Conservation (phyloP, 2,888 invertebrate genomes). For the Nephrotoma flavescens region DNA sequence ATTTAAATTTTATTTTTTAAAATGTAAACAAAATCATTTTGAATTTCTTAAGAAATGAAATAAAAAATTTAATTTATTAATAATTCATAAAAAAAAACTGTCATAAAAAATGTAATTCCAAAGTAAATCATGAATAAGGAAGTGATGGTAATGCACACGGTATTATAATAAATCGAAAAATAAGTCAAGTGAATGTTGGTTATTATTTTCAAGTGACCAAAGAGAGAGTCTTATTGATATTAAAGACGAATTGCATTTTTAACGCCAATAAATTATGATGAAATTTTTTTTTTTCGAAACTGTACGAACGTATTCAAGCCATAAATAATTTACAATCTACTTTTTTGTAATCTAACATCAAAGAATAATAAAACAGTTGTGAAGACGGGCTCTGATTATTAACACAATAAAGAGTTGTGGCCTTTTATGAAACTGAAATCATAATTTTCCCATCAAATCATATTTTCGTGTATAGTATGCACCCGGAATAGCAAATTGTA, state of each 20-base stretch:
- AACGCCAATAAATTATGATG: not conserved
- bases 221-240: no score
- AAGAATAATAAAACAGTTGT: not conserved
- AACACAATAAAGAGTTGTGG: not conserved
- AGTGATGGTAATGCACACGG: not conserved
- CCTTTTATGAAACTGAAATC: not conserved
- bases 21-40: not conserved
- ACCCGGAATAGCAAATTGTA: no score
- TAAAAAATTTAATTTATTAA: not conserved
- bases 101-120: not conserved
- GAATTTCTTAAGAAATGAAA: not conserved
- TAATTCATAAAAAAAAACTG: not conserved
- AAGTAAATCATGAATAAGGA: not conserved
- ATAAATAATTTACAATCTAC: not conserved
- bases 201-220: no score
- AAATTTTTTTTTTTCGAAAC: no score
- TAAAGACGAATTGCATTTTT: not conserved
- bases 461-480: not conserved
- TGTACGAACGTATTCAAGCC: not conserved
- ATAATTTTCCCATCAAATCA: not conserved
- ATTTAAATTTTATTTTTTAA: not conserved
- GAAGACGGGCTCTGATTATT: not conserved
- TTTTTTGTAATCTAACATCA: not conserved
- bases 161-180: no score
- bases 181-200: no score